phyloP scores from a whole-genome alignment of 2,113 vertebrate species.

The Hiodon alosoides region DNA sequence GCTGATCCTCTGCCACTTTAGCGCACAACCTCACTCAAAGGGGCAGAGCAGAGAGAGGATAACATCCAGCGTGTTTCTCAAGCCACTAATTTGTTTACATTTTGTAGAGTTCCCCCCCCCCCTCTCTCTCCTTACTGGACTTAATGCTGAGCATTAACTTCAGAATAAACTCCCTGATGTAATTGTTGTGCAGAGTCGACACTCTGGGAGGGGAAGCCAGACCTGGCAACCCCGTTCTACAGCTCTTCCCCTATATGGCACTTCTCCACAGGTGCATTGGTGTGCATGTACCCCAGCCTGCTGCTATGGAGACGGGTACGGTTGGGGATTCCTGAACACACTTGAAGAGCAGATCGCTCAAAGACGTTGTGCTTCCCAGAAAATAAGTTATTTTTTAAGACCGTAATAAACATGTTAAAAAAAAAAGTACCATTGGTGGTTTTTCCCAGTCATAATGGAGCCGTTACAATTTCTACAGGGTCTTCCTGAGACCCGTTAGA shows the following conservation, averaged over 20 bases:
- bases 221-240: no score
- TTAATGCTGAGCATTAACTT: conserved; percentile 69
- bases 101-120: conserved; percentile 62
- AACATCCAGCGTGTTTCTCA: conserved; percentile 44
- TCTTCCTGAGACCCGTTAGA: no score
- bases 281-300: not conserved
- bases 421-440: conserved; percentile 19
- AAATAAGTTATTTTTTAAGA: conserved; percentile 75
- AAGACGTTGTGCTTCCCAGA: conserved; percentile 93
- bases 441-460: no score
- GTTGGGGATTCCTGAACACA: conserved; percentile 74
- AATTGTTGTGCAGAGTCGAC: no score
- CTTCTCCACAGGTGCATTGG: no score
- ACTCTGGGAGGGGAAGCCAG: no score
- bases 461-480: no score
- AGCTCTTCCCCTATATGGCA: no score
- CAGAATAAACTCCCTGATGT: not conserved
- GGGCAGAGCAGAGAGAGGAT: conserved; percentile 29
- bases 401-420: conserved; percentile 60
- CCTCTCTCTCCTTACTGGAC: conserved; percentile 51
- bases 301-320: conserved; percentile 42
- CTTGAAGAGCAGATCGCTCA: conserved; percentile 94
- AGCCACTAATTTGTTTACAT: conserved; percentile 84
- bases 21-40: not conserved
- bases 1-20: conserved; percentile 63